Conservation (phyloP, 2,797 vertebrate genomes). For the Mus minutoides region DNA sequence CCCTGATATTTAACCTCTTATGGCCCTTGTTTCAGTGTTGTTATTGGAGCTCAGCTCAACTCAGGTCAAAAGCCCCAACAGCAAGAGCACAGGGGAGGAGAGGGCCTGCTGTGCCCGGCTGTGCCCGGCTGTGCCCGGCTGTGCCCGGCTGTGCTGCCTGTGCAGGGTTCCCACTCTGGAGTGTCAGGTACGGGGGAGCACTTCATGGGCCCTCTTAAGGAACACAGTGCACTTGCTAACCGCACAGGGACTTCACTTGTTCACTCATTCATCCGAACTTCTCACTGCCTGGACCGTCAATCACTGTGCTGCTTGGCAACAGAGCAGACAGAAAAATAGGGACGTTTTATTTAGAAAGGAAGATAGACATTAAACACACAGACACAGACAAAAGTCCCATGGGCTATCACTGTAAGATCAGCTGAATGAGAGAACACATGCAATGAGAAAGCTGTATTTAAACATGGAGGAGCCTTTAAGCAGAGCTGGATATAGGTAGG, state of each 20-base stretch:
- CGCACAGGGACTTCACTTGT: not conserved
- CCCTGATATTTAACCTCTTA: not conserved
- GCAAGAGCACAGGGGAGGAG: not conserved
- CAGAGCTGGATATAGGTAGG: not conserved
- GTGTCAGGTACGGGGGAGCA: not conserved
- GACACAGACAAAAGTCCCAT: not conserved
- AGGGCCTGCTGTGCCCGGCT: not conserved
- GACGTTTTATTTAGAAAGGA: not conserved
- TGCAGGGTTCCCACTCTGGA: not conserved
- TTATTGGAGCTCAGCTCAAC: not conserved
- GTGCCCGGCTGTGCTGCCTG: not conserved
- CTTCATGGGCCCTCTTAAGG: not conserved
- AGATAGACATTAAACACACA: not conserved
- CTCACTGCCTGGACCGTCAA: not conserved
- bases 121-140: fast-evolving
- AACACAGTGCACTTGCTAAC: not conserved
- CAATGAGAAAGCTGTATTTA: not conserved
- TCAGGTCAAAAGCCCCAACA: not conserved
- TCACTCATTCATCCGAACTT: not conserved
- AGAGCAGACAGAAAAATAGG: not conserved
- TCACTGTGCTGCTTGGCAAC: not conserved
- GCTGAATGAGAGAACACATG: not conserved
- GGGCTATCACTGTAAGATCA: not conserved
- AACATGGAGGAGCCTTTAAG: not conserved
- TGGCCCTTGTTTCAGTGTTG: not conserved